A percentile compares a stretch with the other conserved stretches of the same genome.
These are phyloP conservation scores for Drosophila simulans DNA, from an alignment of 1,140 invertebrate genomes.

Conservation along the genomic window DNA sequence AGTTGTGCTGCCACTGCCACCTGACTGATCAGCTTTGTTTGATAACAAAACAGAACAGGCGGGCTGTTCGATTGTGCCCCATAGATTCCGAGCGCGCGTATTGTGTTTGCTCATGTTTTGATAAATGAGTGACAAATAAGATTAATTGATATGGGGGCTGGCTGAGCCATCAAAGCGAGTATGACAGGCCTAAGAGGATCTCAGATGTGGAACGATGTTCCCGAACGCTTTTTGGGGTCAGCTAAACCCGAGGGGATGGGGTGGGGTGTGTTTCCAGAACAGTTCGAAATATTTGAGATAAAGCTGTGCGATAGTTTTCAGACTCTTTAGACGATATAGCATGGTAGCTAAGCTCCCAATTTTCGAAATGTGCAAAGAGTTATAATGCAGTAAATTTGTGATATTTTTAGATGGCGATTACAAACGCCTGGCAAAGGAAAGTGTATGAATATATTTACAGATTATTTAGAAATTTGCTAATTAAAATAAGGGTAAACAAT, in stretches of 20 bases:
- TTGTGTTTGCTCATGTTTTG: slow-evolving; percentile 52
- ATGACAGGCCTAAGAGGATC: slow-evolving; percentile 76
- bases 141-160: slow-evolving; percentile 69
- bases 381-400: too few relatives aligned
- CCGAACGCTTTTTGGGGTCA: slow-evolving; percentile 43
- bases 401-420: too few relatives aligned
- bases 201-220: slow-evolving; percentile 60
- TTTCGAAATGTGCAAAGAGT: too few relatives aligned
- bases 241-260: background rate
- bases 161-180: slow-evolving; percentile 21
- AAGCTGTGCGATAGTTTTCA: background rate
- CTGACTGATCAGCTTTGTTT: slow-evolving; percentile 81
- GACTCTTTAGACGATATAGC: background rate
- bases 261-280: slow-evolving; percentile 8
- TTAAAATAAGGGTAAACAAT: too few relatives aligned
- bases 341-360: too few relatives aligned
- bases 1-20: slow-evolving; percentile 72
- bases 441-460: too few relatives aligned
- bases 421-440: too few relatives aligned
- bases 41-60: slow-evolving; percentile 62
- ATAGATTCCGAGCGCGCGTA: slow-evolving; percentile 6
- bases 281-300: slow-evolving; percentile 1
- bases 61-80: slow-evolving; percentile 45
- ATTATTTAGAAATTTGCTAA: too few relatives aligned
- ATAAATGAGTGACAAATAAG: slow-evolving; percentile 81